phyloP scores from a whole-genome alignment of 2,888 invertebrate species.

The Napeogenes sylphis region DNA sequence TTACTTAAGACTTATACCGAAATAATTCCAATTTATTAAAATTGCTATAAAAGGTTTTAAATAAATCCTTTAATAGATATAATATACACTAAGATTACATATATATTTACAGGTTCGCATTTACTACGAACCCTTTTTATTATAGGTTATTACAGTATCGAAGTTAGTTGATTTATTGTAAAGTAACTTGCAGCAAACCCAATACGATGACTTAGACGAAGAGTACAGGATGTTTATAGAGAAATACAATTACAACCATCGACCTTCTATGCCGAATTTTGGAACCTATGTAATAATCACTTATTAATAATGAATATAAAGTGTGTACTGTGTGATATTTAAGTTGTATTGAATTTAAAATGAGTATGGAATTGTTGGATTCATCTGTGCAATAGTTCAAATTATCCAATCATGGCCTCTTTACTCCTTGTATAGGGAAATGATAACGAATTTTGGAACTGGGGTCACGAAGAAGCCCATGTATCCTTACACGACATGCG shows the following conservation, averaged over 20 bases:
- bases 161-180: no score
- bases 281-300: conserved; percentile 55
- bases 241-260: conserved; percentile 61
- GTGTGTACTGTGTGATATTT: neutral
- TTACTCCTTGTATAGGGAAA: conserved; percentile 39
- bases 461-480: conserved; percentile 51
- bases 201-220: conserved; percentile 63
- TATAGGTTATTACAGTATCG: no score
- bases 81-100: no score
- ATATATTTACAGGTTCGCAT: no score
- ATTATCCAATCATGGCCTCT: no score
- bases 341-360: neutral
- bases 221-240: conserved; percentile 67
- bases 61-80: neutral
- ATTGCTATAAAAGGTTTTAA: neutral
- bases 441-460: conserved; percentile 61
- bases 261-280: conserved; percentile 53
- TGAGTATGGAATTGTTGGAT: no score
- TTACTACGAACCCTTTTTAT: no score
- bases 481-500: conserved; percentile 35
- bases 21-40: no score
- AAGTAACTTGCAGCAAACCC: conserved; percentile 39
- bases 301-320: neutral
- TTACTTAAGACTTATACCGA: no score
- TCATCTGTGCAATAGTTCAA: no score